Evolutionary conservation across 2,888 invertebrate species (phyloP).

Genomic region (Myopa tessellatipennis): DNA sequence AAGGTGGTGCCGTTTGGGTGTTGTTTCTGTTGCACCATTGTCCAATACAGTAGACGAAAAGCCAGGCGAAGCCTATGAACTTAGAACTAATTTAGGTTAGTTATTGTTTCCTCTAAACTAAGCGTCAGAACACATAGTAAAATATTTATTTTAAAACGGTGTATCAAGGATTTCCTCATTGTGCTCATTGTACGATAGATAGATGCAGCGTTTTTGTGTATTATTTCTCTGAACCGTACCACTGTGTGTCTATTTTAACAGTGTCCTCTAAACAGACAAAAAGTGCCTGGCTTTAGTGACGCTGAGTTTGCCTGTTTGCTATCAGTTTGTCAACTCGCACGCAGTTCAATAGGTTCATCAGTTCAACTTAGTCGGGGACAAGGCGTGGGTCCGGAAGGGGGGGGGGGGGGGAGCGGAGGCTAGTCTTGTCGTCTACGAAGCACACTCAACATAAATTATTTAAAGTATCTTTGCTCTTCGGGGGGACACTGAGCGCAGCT

Average conservation of each 20-base stretch:
- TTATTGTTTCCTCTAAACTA: too few species aligned
- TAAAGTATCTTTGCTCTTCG: conserved; percentile 40
- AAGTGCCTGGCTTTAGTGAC: conserved; percentile 7
- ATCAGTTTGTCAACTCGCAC: neutral
- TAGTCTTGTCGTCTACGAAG: neutral
- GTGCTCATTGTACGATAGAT: too few species aligned
- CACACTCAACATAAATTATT: conserved; percentile 40
- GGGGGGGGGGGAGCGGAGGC: neutral
- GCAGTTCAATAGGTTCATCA: conserved; percentile 1
- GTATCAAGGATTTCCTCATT: too few species aligned
- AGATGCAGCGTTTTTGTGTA: too few species aligned
- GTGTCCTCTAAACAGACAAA: conserved; percentile 29
- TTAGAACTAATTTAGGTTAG: too few species aligned
- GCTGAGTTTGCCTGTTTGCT: conserved; percentile 24
- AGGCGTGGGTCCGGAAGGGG: neutral
- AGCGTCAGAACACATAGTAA: too few species aligned
- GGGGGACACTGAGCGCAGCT: conserved; percentile 44
- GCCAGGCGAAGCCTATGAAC: neutral
- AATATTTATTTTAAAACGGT: too few species aligned
- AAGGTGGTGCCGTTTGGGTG: conserved; percentile 22
- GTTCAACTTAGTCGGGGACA: conserved; percentile 12
- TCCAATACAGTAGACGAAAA: conserved; percentile 4
- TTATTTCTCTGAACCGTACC: neutral
- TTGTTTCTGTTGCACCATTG: neutral
- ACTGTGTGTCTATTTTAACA: neutral